Evolutionary conservation across 2,888 invertebrate genomes (phyloP), one percentile per base, ranked within the genome.

Genomic region (Saturnia pavonia): DNA sequence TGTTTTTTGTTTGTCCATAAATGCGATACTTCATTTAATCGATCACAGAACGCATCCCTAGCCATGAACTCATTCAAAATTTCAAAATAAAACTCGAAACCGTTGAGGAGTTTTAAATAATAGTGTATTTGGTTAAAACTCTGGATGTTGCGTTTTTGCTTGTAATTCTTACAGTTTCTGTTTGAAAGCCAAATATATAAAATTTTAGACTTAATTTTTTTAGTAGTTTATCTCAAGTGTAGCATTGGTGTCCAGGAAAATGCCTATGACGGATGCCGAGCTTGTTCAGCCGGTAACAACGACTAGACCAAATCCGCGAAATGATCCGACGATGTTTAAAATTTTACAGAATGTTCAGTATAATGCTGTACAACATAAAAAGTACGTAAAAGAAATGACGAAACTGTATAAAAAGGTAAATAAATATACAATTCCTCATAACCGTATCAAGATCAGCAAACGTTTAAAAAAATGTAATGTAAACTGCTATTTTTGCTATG

Each of bases 281-380:
- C 74, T 82, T 22, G 76, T 81, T 51, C 83, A 82, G 74, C 70
- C 84, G 48, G 80, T 83, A 57, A 71, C 78, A n/a, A 72, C 78
- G 63, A 70, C 74, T 19, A 91, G 88, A 78, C 90, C 92, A 14
- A 93, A 93, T 70, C 91, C 91, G 54, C 86, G 87, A n/a, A 94
- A 94, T 77, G 86, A 91, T 81, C 80, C 85, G 8, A 82, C 79
- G 2, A 94, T 94, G 89, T 94, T 94, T 74, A 90, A 94, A 79
- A 95, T 96, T 82, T 95, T 96, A 86, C 92, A 95, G 78, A 95
- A 95, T 78, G 96, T 95, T 22, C 96, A 96, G 82, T 94, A 91
- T 72, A 95, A 95, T 76, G 95, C 95, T 75, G 95, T 96, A 7
- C 95, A 94, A 75, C 96, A 96, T 83, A 95, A 95, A 74, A 95